Base-by-base conservation (phyloP, 2,888 invertebrate genomes). In the Eueremaeus valkanovi region DNA sequence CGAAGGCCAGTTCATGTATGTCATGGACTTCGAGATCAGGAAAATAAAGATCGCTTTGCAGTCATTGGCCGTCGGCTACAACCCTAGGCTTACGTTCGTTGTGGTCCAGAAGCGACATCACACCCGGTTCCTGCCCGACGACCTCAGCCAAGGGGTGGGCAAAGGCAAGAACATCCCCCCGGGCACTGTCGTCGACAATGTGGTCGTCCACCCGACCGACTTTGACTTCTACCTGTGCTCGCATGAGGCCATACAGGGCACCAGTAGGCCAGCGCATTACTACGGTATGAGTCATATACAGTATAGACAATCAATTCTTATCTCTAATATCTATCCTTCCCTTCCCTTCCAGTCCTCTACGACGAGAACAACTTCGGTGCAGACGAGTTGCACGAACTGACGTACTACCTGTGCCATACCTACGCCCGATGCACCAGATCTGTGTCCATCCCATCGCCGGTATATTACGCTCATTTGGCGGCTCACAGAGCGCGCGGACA, bases 21-120 rank as follows among this genome's bases (percentile, higher is more conserved):
- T 80, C 31, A 82, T 86, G 24, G 83, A 84, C 70, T 83, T 85
- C 79, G 87, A 87, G 80, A 81, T 87, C 78, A 81, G 84, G 33
- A 85, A 85, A 21, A 84, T 87, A 45, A 82, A 86, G 70, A 85
- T 86, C 58, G 96, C 95, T 0, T 92, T 92, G 80, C 84, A 82
- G 79, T 83, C 82, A 79, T 16, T 89, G 45, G 83, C 85, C 72
- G 78, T 83, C 1, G 83, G 83, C 0, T 89, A 88, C 80, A 88
- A 89, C 80, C 93, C 96, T 0, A 87, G 89, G 72, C 88, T 98
- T 31, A 90, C 95, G 40, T 96, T 95, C 83, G 85, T 97, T 58
- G 91, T 97, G 11, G 97, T 98, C 0, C 96, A 98, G 83, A 98
- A 99, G 84, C 87, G 98, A 0, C 98, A 98, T 85, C 97, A 98